Conservation (phyloP, 2,797 vertebrate genomes). For the Fundulus diaphanus region DNA sequence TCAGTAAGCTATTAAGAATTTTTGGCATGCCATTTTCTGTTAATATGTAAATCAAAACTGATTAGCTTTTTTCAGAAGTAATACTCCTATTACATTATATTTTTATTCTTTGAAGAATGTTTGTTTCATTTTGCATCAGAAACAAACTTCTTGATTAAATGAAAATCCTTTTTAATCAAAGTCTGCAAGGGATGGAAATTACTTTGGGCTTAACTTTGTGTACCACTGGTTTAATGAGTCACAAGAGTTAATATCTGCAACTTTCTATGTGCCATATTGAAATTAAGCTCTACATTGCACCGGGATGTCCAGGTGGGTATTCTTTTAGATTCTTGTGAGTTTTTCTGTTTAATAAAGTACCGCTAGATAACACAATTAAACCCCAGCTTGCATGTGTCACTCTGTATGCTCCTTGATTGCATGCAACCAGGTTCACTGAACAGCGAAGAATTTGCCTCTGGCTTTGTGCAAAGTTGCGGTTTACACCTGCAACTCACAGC, state of each 20-base stretch:
- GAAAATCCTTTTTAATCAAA: background rate
- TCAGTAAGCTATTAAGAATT: too few relatives aligned
- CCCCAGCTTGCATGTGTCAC: background rate
- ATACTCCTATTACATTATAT: too few relatives aligned
- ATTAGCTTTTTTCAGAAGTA: too few relatives aligned
- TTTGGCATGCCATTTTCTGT: too few relatives aligned
- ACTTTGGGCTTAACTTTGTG: background rate
- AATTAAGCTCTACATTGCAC: background rate
- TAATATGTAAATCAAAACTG: too few relatives aligned
- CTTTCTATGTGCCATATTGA: background rate
- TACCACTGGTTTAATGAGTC: background rate
- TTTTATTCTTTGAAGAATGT: too few relatives aligned
- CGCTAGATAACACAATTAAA: background rate
- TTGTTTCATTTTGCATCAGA: too few relatives aligned
- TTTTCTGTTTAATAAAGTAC: background rate
- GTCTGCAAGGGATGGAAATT: background rate
- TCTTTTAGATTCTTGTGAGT: background rate
- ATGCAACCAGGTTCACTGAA: background rate
- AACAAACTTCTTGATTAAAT: too few relatives aligned
- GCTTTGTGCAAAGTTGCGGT: background rate
- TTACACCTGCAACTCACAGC: slow-evolving; percentile 2
- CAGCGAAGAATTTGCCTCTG: background rate
- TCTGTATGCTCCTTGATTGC: background rate
- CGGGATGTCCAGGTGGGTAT: background rate
- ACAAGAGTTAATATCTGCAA: background rate